These are phyloP conservation scores for Cyclophora punctaria DNA, from an alignment of 2,888 invertebrate species.

Conservation along the genomic window DNA sequence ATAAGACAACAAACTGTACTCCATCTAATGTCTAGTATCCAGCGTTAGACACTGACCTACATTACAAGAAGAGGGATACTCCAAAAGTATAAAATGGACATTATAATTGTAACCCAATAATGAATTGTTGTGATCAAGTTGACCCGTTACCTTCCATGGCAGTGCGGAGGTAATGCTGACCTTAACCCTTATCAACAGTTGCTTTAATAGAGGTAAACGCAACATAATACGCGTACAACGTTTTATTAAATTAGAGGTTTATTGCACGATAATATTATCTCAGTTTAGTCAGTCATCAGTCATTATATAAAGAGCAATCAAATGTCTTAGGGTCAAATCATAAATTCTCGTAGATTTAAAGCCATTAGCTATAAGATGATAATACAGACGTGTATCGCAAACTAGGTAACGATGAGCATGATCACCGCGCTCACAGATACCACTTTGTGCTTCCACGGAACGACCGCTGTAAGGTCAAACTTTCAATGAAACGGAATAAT, in stretches of 20 bases:
- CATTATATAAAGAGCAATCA: slow-evolving; percentile 29
- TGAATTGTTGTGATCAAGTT: slow-evolving; percentile 24
- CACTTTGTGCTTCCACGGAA: slow-evolving; percentile 4
- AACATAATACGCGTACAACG: slow-evolving; percentile 26
- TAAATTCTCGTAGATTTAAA: slow-evolving; percentile 25
- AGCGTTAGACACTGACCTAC: too few relatives aligned
- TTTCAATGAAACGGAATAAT: too few relatives aligned
- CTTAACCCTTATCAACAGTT: slow-evolving; percentile 34
- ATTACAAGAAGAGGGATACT: too few relatives aligned
- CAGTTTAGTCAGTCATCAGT: slow-evolving; percentile 31
- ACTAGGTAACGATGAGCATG: slow-evolving; percentile 12
- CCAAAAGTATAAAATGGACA: slow-evolving; percentile 36
- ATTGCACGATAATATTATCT: slow-evolving; percentile 27
- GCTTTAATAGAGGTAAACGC: slow-evolving; percentile 28
- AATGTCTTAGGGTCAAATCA: slow-evolving; percentile 31
- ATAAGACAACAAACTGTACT: too few relatives aligned
- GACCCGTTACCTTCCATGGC: slow-evolving; percentile 30
- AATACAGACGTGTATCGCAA: slow-evolving; percentile 17
- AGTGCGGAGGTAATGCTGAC: slow-evolving; percentile 33
- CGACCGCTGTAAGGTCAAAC: too few relatives aligned
- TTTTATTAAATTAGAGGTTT: slow-evolving; percentile 39
- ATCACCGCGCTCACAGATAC: slow-evolving; percentile 6
- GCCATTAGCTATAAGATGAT: slow-evolving; percentile 20
- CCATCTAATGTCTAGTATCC: too few relatives aligned
- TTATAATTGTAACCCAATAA: slow-evolving; percentile 24